Percentiles rank a stretch among this genome's conserved stretches.
phyloP scores from a whole-genome alignment of 2,113 vertebrate species.

The Aspiorhynchus laticeps region DNA sequence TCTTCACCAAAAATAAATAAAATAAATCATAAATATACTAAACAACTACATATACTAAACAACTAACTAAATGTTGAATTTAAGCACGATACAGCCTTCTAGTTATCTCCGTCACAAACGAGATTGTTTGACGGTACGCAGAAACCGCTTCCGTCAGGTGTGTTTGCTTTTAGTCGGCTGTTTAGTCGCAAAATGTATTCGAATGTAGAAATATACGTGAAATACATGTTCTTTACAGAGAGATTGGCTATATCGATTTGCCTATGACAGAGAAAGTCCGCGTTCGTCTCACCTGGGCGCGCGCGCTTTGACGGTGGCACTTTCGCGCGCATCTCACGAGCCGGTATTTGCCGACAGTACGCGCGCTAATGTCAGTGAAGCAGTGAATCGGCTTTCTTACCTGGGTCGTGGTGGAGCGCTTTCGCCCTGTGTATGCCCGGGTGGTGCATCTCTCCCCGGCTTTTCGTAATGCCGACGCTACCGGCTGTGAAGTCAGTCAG shows the following conservation, averaged over 20 bases:
- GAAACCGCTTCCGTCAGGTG: neutral
- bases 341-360: neutral
- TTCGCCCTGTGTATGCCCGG: conserved; percentile 79
- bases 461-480: neutral
- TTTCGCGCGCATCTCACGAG: neutral
- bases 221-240: neutral
- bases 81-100: neutral
- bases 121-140: neutral
- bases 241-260: neutral
- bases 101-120: neutral
- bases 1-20: neutral
- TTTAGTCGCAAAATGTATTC: neutral
- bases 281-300: neutral
- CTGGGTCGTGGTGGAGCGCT: conserved; percentile 83
- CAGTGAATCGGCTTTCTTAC: conserved; percentile 71
- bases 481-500: neutral
- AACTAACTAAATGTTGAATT: neutral
- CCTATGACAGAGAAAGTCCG: neutral
- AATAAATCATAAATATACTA: no score
- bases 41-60: neutral
- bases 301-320: neutral
- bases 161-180: neutral
- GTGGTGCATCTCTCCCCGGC: conserved; percentile 80
- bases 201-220: neutral
- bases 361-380: neutral